Evolutionary conservation across 1,140 invertebrate genomes (phyloP).

Genomic region (Bombus terrestris): DNA sequence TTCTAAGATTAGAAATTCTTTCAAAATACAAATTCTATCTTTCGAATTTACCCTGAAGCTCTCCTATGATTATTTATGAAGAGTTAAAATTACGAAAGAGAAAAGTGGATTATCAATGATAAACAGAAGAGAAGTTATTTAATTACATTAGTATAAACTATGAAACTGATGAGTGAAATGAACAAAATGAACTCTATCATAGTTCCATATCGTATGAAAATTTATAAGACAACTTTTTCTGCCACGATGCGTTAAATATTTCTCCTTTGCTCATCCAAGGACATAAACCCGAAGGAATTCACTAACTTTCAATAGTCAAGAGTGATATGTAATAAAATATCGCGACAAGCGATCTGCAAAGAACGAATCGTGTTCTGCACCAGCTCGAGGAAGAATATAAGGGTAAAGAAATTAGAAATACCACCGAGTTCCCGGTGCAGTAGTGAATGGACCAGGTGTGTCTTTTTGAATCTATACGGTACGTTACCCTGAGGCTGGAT

Average conservation of each 20-base stretch:
- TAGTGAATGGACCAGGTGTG: constrained; percentile 47
- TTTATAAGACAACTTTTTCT: too few relatives aligned
- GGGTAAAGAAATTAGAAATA: constrained; percentile 30
- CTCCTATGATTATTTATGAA: too few relatives aligned
- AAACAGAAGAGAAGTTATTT: background rate
- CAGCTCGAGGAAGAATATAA: constrained; percentile 22
- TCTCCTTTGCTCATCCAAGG: too few relatives aligned
- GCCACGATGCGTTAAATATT: too few relatives aligned
- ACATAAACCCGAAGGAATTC: too few relatives aligned
- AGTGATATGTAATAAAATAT: background rate
- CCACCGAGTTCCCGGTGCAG: constrained; percentile 42
- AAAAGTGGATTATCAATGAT: background rate
- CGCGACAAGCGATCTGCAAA: constrained; percentile 4
- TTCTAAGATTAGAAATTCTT: too few relatives aligned
- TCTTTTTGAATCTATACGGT: constrained; percentile 62
- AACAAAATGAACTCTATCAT: too few relatives aligned
- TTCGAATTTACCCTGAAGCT: too few relatives aligned
- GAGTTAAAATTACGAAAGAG: background rate
- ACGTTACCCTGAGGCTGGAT: constrained; percentile 82
- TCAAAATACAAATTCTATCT: too few relatives aligned
- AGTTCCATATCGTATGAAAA: too few relatives aligned
- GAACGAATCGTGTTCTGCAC: background rate
- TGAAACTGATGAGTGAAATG: too few relatives aligned
- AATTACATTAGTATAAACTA: too few relatives aligned
- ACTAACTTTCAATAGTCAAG: background rate